phyloP scores from a whole-genome alignment of 2,888 invertebrate genomes.

The Blastobasis lacticolella region DNA sequence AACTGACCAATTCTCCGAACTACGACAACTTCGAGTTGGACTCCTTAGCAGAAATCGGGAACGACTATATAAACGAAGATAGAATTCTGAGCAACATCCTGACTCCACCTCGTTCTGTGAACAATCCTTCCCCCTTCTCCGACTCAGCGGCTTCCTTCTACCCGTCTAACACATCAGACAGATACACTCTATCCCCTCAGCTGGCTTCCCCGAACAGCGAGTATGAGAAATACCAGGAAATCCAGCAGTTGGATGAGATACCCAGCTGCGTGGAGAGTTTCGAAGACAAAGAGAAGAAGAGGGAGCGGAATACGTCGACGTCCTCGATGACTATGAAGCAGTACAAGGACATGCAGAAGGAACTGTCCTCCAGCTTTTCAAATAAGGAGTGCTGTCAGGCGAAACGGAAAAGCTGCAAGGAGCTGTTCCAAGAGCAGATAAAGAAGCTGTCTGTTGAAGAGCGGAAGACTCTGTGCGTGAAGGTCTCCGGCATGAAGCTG shows the following conservation, averaged over 20 bases:
- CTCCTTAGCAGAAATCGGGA: not conserved
- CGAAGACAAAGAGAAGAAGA: conserved; percentile 19
- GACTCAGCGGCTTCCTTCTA: conserved; percentile 34
- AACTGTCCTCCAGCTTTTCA: conserved; percentile 36
- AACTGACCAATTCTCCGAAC: not conserved
- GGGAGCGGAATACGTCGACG: conserved; percentile 23
- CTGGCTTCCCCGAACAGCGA: conserved; percentile 43
- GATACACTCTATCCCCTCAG: conserved; percentile 39
- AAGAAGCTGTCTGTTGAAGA: conserved; percentile 32
- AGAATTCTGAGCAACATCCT: conserved; percentile 24
- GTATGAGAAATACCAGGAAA: conserved; percentile 49
- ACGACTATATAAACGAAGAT: not conserved
- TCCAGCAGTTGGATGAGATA: conserved; percentile 29
- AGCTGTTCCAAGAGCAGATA: conserved; percentile 41
- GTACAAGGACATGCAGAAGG: conserved; percentile 56
- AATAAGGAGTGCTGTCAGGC: conserved; percentile 50
- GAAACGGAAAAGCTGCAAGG: conserved; percentile 33
- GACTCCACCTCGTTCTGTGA: conserved; percentile 51
- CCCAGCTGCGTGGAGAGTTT: conserved; percentile 15
- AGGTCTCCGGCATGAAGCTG: conserved; percentile 42
- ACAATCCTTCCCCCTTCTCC: conserved; percentile 42
- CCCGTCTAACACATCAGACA: conserved; percentile 29
- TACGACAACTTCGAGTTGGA: not conserved
- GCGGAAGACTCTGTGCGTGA: conserved; percentile 36
- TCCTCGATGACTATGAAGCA: conserved; percentile 46